Base-by-base conservation (phyloP, 2,113 vertebrate genomes). In the Monopterus albus region DNA sequence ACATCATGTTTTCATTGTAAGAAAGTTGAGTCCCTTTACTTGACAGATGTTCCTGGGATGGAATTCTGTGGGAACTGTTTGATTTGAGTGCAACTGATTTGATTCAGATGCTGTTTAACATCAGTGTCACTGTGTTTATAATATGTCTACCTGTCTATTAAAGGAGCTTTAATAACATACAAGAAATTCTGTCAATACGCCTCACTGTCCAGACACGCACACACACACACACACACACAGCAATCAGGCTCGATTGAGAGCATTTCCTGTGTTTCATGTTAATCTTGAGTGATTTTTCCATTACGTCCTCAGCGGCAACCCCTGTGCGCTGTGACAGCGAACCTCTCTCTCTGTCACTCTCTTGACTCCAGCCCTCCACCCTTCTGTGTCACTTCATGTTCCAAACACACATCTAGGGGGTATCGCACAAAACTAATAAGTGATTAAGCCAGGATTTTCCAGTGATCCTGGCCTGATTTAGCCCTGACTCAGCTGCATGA, bases 221-320 rank as follows among this genome's bases (percentile, higher is more conserved):
- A 45, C 66, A 26, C 70, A 78, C 35, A 53, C 61, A 47, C 42
- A 76, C 63, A 82, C 47, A 82, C n/a, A 7, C 51, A 81, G 91
- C 92, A 95, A 95, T 95, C 92, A 95, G 90, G 81, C 90, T 79
- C 78, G 87, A 92, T 90, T 94, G 90, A 94, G 93, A 94, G 94
- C 93, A 96, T 95, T 98, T 97, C 96, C 96, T 96, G 95, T 93
- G 92, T 93, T 94, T 94, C 79, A 71, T 87, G 84, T 83, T 88
- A 92, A 94, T 92, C 88, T 78, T 82, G 79, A 92, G 93, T 90
- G 91, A 90, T 94, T 93, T 95, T 96, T 95, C 96, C 96, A 96
- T 96, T 94, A 94, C 94, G 93, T 92, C 91, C 71, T 91, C 87
- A 89, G 70, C 85, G 79, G 77, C 76, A 62, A 67, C 68, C 79